Conservation (phyloP, 2,113 vertebrate species). For the Tragelaphus strepsiceros region DNA sequence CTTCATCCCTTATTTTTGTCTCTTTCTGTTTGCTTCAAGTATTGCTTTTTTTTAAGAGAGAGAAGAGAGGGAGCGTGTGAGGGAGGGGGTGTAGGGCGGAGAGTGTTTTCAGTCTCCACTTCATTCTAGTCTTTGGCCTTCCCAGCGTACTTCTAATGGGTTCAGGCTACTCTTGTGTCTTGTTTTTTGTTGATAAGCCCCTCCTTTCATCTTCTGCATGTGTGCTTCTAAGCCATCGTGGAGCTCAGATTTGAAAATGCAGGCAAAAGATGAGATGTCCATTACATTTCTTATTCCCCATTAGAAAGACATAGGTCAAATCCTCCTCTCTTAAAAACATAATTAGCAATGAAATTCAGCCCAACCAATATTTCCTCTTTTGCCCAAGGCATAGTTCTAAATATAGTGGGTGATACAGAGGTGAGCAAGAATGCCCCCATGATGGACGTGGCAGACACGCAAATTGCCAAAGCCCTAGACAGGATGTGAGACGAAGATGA, state of each 20-base stretch:
- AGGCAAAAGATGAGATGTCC: background rate
- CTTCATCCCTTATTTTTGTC: background rate
- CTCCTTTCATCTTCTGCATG: background rate
- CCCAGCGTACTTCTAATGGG: background rate
- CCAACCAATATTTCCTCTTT: background rate
- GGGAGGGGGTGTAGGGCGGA: background rate
- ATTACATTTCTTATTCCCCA: background rate
- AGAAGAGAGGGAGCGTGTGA: background rate
- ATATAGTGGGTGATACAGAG: background rate
- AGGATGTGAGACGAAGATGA: background rate
- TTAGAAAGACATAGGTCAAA: constrained; percentile 10
- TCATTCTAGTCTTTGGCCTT: background rate
- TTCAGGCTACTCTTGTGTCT: background rate
- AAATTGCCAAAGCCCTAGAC: background rate
- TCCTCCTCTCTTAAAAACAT: background rate
- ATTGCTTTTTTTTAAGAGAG: background rate
- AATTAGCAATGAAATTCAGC: constrained; percentile 13
- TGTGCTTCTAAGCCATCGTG: background rate
- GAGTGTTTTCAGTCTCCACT: background rate
- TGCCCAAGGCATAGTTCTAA: background rate
- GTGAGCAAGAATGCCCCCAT: background rate
- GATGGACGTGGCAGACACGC: background rate
- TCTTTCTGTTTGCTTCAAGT: constrained; percentile 31
- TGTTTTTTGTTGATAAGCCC: background rate
- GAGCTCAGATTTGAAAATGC: constrained; percentile 26